Evolutionary conservation across 2,113 vertebrate genomes (phyloP).

Genomic region (Cepphus grylle): DNA sequence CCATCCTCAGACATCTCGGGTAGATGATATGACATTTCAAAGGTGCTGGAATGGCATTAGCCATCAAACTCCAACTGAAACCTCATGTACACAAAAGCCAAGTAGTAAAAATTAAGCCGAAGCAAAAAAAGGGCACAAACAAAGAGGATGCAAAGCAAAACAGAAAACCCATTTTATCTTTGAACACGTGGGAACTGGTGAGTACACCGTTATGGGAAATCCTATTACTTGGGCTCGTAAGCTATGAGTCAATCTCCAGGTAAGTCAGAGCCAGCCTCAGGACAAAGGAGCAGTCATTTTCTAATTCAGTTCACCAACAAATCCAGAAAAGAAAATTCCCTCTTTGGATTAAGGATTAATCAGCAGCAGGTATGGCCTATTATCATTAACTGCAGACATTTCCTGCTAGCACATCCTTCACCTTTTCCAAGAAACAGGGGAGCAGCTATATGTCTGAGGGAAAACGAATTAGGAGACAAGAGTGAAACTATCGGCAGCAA

Average conservation of each 20-base stretch:
- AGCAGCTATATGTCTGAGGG: not conserved
- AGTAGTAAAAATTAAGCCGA: not conserved
- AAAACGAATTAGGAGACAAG: not conserved
- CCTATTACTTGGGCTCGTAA: not conserved
- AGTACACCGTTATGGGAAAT: not conserved
- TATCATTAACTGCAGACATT: not conserved
- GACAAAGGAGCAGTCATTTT: not conserved
- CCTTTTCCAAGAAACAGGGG: not conserved
- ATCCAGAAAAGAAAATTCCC: not conserved
- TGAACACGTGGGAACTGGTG: not conserved
- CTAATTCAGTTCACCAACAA: not conserved
- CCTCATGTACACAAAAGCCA: rapidly evolving
- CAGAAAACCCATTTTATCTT: not conserved
- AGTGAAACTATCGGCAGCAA: not conserved
- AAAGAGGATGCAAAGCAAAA: not conserved
- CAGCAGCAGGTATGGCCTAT: not conserved
- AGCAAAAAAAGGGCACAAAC: not conserved
- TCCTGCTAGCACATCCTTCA: not conserved
- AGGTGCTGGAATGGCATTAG: not conserved
- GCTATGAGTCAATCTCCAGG: not conserved
- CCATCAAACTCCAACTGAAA: not conserved
- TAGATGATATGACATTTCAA: not conserved
- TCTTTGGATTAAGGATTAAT: not conserved
- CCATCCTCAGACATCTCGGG: not conserved
- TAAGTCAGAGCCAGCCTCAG: not conserved